These are phyloP conservation scores for Conus canariensis DNA, from an alignment of 2,888 invertebrate genomes.

Conservation along the genomic window DNA sequence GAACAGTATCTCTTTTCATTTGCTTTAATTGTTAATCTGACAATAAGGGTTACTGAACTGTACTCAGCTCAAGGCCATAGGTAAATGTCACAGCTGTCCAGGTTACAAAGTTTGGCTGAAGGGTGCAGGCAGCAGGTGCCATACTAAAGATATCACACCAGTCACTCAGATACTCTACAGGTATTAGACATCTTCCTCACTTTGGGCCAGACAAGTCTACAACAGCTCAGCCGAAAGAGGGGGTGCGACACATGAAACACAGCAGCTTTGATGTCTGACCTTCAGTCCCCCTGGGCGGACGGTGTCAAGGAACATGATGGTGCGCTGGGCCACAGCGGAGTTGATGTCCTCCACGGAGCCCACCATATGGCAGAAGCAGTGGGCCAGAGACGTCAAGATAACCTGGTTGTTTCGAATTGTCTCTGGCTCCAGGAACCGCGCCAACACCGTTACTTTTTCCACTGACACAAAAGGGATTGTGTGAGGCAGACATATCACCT, in stretches of 20 bases:
- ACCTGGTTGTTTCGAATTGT: slow-evolving; percentile 84
- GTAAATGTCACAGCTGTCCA: no score
- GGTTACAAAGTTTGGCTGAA: no score
- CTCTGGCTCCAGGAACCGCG: slow-evolving; percentile 94
- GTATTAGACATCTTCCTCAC: no score
- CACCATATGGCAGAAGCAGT: slow-evolving; percentile 97
- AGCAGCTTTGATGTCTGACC: slow-evolving; percentile 88
- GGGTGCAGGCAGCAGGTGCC: no score
- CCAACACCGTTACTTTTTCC: slow-evolving; percentile 93
- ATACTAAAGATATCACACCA: no score
- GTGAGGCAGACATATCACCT: neutral
- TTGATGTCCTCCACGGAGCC: slow-evolving; percentile 97
- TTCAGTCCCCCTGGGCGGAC: slow-evolving; percentile 94
- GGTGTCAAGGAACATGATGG: slow-evolving; percentile 94
- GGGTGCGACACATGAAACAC: slow-evolving; percentile 85
- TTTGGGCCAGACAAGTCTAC: no score
- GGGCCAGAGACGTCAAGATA: slow-evolving; percentile 94
- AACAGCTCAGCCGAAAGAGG: no score
- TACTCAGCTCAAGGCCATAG: no score
- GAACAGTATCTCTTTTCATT: no score
- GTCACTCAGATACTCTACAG: no score
- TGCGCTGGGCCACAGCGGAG: slow-evolving; percentile 95
- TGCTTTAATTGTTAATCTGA: no score
- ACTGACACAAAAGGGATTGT: slow-evolving; percentile 81
- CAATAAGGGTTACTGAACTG: no score